Conservation (phyloP, 1,140 invertebrate species). For the Neuroterus valhalla region DNA sequence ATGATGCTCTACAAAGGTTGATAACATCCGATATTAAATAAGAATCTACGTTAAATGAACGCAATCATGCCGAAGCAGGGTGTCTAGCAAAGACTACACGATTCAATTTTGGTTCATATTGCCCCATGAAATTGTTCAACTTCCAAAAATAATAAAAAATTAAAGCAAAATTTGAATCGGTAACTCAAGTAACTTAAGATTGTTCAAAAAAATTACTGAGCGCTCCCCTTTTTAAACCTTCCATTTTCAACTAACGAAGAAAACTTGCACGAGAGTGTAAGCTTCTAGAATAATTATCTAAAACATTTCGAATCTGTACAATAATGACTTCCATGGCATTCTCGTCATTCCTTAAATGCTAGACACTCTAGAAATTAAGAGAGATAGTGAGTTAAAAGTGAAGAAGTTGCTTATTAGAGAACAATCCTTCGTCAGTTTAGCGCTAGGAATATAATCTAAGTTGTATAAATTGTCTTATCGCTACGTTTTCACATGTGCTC, state of each 20-base stretch:
- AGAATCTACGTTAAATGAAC: constrained; percentile 17
- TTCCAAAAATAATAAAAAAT: neutral
- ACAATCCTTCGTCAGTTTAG: neutral
- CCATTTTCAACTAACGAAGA: neutral
- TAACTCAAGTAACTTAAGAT: neutral
- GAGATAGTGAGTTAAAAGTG: neutral
- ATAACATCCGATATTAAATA: constrained; percentile 17
- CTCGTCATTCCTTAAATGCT: constrained; percentile 6
- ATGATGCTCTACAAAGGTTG: neutral
- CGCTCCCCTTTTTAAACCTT: neutral
- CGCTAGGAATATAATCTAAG: constrained; percentile 8
- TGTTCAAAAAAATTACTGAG: neutral
- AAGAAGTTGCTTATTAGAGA: neutral
- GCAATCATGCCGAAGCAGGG: neutral
- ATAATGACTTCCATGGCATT: neutral
- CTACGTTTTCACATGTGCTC: constrained; percentile 9
- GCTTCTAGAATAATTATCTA: neutral
- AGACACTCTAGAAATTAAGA: constrained; percentile 1
- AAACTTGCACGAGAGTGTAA: neutral
- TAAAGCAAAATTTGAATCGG: neutral
- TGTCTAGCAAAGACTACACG: constrained; percentile 19
- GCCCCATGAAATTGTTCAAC: neutral
- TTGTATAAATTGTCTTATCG: constrained; percentile 23
- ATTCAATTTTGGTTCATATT: constrained; percentile 7
- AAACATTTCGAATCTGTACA: neutral